A percentile compares a stretch with the other conserved stretches of the same genome.
These are phyloP conservation scores for Bombus pyrosoma DNA, from an alignment of 1,140 invertebrate species.

Conservation along the genomic window DNA sequence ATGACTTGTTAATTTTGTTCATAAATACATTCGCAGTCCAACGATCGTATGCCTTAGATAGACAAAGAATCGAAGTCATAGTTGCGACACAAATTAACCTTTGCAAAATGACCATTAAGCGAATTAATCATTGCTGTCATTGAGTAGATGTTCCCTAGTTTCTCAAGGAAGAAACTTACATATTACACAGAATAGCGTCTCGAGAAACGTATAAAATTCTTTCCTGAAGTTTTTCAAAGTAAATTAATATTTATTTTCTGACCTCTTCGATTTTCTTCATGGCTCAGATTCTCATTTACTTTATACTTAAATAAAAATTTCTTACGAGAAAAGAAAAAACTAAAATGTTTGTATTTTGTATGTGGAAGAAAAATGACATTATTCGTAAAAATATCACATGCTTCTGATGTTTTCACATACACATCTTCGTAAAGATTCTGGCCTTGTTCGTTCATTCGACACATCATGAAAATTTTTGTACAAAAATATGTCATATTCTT, in stretches of 20 bases:
- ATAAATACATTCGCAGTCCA: not conserved
- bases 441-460: not conserved
- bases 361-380: not conserved
- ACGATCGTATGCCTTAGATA: not conserved
- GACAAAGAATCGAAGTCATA: not conserved
- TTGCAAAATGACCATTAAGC: not conserved
- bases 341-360: not conserved
- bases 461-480: constrained; percentile 36
- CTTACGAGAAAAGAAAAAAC: not conserved
- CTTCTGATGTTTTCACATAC: not conserved
- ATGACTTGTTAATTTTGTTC: no score
- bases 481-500: constrained; percentile 43
- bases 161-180: not conserved
- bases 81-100: not conserved
- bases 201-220: not conserved
- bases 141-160: not conserved
- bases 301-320: not conserved
- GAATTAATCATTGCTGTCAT: constrained; percentile 1
- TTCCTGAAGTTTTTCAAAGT: not conserved
- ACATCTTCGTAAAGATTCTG: not conserved
- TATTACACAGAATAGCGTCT: no score
- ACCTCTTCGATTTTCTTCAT: not conserved
- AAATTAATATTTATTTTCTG: not conserved
- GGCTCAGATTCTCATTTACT: not conserved
- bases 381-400: constrained; percentile 31